phyloP scores from a whole-genome alignment of 2,113 vertebrate genomes.

The Andinoacara biseriatus region DNA sequence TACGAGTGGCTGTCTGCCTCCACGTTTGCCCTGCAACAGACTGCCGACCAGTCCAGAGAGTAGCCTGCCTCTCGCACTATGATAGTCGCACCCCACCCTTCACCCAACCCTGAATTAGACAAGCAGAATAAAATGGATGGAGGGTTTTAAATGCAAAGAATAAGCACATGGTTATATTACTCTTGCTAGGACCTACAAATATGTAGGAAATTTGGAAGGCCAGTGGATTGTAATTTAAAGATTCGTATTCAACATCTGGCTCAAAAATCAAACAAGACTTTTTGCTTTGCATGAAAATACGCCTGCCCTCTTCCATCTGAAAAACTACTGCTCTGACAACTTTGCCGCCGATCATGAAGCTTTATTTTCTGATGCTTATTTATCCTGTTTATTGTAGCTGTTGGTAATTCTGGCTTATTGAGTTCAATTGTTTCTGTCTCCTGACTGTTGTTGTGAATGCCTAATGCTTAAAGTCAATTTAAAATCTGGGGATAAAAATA shows the following conservation, averaged over 20 bases:
- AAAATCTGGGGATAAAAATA: background rate
- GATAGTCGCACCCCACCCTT: too few relatives aligned
- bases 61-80: too few relatives aligned
- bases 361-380: background rate
- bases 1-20: too few relatives aligned
- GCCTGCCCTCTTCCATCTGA: background rate
- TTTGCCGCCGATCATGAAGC: background rate
- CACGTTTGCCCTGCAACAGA: too few relatives aligned
- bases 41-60: too few relatives aligned
- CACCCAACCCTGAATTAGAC: too few relatives aligned
- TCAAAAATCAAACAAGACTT: background rate
- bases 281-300: background rate
- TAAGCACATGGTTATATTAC: too few relatives aligned
- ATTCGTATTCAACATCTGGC: background rate
- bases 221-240: too few relatives aligned
- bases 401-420: background rate
- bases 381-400: background rate
- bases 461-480: too few relatives aligned
- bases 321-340: background rate
- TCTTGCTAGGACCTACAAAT: background rate
- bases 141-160: too few relatives aligned
- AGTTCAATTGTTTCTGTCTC: background rate
- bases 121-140: too few relatives aligned
- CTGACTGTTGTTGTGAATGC: background rate
- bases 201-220: background rate